These are phyloP conservation scores for Iselma pallidipennis DNA, from an alignment of 2,888 invertebrate genomes.

Conservation along the genomic window DNA sequence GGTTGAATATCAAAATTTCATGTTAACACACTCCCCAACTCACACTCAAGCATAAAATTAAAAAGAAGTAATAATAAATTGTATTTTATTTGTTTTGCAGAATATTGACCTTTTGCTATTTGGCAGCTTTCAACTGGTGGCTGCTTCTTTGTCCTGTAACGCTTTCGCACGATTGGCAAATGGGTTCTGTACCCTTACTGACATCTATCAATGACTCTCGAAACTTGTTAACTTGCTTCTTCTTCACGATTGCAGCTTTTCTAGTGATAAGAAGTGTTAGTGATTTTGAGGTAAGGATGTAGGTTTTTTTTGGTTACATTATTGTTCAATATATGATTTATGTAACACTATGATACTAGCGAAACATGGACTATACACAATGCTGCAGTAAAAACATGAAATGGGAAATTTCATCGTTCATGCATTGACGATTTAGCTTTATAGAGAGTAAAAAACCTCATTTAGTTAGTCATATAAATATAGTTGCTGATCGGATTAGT, in stretches of 20 bases:
- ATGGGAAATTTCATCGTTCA: too few relatives aligned
- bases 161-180: slow-evolving; percentile 88
- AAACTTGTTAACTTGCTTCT: slow-evolving; percentile 72
- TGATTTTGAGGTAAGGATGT: slow-evolving; percentile 69
- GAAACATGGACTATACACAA: too few relatives aligned
- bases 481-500: too few relatives aligned
- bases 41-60: too few relatives aligned
- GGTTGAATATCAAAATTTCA: background rate
- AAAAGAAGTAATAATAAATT: too few relatives aligned
- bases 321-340: too few relatives aligned
- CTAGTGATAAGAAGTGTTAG: slow-evolving; percentile 65
- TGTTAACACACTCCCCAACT: background rate
- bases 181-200: slow-evolving; percentile 82
- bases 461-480: too few relatives aligned
- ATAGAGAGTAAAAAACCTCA: too few relatives aligned
- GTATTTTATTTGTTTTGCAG: slow-evolving; percentile 64
- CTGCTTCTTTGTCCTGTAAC: slow-evolving; percentile 77
- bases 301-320: background rate
- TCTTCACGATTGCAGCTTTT: slow-evolving; percentile 65
- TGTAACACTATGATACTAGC: too few relatives aligned
- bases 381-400: too few relatives aligned
- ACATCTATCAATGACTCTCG: slow-evolving; percentile 71
- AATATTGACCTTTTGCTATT: slow-evolving; percentile 78
- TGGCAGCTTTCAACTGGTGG: slow-evolving; percentile 84
- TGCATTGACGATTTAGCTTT: too few relatives aligned